Evolutionary conservation across 2,797 vertebrate species (phyloP), one percentile per base, ranked within the genome.

Genomic region (Syngnathus acus): DNA sequence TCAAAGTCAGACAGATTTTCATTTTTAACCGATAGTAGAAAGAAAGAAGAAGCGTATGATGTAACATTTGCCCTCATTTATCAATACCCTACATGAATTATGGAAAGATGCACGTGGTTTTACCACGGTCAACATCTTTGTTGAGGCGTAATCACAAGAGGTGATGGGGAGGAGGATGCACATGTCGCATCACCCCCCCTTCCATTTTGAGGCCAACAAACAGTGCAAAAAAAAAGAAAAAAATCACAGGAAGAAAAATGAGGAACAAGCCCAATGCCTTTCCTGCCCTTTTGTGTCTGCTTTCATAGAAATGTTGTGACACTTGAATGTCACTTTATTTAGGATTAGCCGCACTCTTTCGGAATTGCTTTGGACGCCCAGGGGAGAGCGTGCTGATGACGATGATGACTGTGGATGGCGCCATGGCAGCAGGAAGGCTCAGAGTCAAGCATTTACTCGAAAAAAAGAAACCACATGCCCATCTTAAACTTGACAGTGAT

Each of bases 291-390:
- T 45, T 58, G 32, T 38, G 32, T 2, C 6, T 0, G n/a, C 66
- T 70, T 59, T 39, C 39, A 39, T 19, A 19, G 57, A 64, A 65
- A 26, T 55, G 73, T 68, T 73, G 60, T 72, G 54, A 53, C 65
- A 62, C 48, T 66, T 68, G 50, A 82, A 73, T 73, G 64, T 73
- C 78, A 80, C 74, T 65, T 83, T 74, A 77, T 78, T 85, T 77
- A 74, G 74, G 76, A 84, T 86, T 73, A 84, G 80, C 67, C 54
- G 62, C 64, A 68, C 65, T 9, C 32, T 72, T 64, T 65, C 54
- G 74, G 84, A 76, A 58, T 58, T 37, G 55, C 55, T 58, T 58
- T 38, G 23, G 32, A 37, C 16, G 16, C 26, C 26, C 26, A 37
- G 6, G 55, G 55, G 55, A 37, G 55, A 38, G 32, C 55, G 32